Percentiles rank a stretch among this genome's conserved stretches.
Evolutionary conservation across 53 echinoderm and acorn worm species (phyloP).

Genomic region (Antedon mediterranea): DNA sequence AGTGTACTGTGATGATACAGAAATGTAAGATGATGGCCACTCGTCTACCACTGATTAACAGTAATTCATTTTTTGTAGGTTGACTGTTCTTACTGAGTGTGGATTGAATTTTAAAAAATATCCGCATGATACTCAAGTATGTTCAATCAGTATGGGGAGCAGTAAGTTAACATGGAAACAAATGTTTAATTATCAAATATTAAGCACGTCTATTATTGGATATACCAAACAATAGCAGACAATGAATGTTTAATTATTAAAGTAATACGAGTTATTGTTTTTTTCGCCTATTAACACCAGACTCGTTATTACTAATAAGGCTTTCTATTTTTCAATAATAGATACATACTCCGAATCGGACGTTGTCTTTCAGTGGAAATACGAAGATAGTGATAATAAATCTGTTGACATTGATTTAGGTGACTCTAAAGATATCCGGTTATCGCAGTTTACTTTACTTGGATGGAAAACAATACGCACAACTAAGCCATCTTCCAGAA

Average conservation of each 20-base stretch:
- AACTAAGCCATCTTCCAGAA: background rate
- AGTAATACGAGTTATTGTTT: too few relatives aligned
- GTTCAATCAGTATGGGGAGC: conserved; percentile 70
- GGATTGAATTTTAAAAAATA: conserved; percentile 80
- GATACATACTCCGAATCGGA: background rate
- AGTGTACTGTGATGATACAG: too few relatives aligned
- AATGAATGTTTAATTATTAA: too few relatives aligned
- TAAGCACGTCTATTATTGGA: too few relatives aligned
- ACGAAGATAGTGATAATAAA: background rate
- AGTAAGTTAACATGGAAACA: conserved; percentile 36
- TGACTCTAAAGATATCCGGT: background rate
- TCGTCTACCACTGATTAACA: too few relatives aligned
- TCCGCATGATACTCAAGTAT: conserved; percentile 82
- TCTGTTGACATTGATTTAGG: background rate
- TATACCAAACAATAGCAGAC: too few relatives aligned
- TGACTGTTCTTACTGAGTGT: conserved; percentile 83
- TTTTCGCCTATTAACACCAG: too few relatives aligned
- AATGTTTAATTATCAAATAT: background rate
- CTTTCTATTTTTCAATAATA: too few relatives aligned
- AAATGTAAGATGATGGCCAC: too few relatives aligned
- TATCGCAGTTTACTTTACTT: background rate
- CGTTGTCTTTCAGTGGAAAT: background rate
- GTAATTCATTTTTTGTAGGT: conserved; percentile 19
- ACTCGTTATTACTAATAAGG: too few relatives aligned
- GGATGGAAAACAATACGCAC: background rate